Base-by-base conservation (phyloP, 2,888 invertebrate species). In the Seladonia tumulorum region DNA sequence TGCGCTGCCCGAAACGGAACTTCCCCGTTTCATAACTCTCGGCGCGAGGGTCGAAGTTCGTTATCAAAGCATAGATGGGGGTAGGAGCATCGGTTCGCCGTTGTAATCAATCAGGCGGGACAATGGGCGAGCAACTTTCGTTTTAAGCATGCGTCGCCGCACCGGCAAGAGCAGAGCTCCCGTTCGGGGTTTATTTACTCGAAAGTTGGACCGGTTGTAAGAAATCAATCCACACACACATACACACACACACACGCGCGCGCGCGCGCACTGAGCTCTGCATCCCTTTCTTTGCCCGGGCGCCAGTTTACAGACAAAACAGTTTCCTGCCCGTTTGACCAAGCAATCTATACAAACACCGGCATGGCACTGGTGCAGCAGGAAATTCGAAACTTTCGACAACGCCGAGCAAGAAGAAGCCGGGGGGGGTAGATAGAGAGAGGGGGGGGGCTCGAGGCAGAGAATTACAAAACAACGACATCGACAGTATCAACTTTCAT, bases 401-500 rank as follows among this genome's bases (percentile, higher is more conserved):
- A 86, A 88, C 89, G 85, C 87, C 53, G 88, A 80, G 90, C 90
- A 91, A 92, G 91, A 92, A 93, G 88, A 88, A 87, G 88, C 83
- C 8, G 45, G 5, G 25, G 45, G 22, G 47, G n/a, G n/a, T 22
- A n/a, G n/a, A 1, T n/a, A 1, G 12, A 2, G 10, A n/a, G 10
- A 12, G n/a, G n/a, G n/a, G 57, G 66, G 35, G 22, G 29, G 63
- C 71, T 80, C 42, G 82, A 72, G 47, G 49, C 79, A 68, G 83
- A 60, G 89, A 93, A 94, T 94, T 93, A 90, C 93, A 92, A 94
- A 94, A 93, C 92, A 94, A 90, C 92, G 90, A 90, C 91, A 86
- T 77, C 86, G 89, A 89, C 87, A 82, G 92, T 92, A 93, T 94
- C 93, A 94, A 93, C 92, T 93, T 94, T 93, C 91, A 92, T 94